phyloP scores from a whole-genome alignment of 2,888 invertebrate genomes.

The Macrosoma leucophasiata region DNA sequence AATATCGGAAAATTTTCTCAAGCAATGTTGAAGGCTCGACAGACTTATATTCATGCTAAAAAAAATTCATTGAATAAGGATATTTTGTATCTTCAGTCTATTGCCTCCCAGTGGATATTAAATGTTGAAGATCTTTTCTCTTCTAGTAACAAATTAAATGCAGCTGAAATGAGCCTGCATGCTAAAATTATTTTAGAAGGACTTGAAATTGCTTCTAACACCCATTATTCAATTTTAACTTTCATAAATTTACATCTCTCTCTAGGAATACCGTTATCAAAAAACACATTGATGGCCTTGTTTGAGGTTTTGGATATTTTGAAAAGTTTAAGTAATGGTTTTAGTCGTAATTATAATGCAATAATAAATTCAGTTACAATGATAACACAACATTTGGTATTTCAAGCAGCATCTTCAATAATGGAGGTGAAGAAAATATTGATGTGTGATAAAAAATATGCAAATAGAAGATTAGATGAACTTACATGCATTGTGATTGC shows the following conservation, averaged over 20 bases:
- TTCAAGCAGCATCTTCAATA: conserved; percentile 82
- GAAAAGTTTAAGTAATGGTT: conserved; percentile 83
- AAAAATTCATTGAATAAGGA: conserved; percentile 79
- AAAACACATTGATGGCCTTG: conserved; percentile 82
- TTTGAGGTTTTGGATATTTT: conserved; percentile 89
- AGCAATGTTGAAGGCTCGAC: conserved; percentile 66
- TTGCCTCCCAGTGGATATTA: conserved; percentile 56
- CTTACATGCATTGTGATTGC: conserved; percentile 85
- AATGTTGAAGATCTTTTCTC: conserved; percentile 56
- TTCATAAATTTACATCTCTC: conserved; percentile 82
- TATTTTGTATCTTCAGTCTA: conserved; percentile 58
- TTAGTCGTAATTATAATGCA: conserved; percentile 80
- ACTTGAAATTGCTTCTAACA: conserved; percentile 80
- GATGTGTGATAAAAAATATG: conserved; percentile 78
- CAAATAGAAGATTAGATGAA: conserved; percentile 80
- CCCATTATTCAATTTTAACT: conserved; percentile 69
- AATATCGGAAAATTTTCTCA: conserved; percentile 63
- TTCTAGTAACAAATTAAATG: conserved; percentile 50
- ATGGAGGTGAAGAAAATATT: conserved; percentile 80
- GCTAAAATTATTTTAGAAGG: conserved; percentile 71
- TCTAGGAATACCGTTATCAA: conserved; percentile 85
- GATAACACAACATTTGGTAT: conserved; percentile 86
- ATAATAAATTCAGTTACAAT: conserved; percentile 84
- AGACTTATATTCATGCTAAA: conserved; percentile 73
- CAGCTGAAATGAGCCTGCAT: conserved; percentile 61